These are phyloP conservation scores for Mesaphorura yosii DNA, from an alignment of 1,140 invertebrate species.

Conservation along the genomic window DNA sequence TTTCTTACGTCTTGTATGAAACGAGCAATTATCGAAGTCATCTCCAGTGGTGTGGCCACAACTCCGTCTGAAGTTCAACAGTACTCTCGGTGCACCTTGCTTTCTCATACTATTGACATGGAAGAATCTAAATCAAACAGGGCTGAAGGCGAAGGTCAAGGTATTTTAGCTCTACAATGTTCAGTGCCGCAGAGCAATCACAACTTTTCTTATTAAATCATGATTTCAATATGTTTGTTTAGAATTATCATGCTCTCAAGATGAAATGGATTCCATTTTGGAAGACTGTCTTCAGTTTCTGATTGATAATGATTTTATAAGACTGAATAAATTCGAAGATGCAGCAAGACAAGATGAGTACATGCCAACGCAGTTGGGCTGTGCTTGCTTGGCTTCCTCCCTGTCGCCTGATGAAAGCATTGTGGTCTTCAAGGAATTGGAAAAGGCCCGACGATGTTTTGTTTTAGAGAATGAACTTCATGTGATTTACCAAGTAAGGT, in stretches of 20 bases:
- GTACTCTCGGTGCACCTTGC: conserved; percentile 71
- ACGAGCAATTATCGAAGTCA: conserved; percentile 55
- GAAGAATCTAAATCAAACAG: no score
- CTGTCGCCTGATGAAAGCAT: conserved; percentile 84
- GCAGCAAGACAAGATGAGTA: conserved; percentile 41
- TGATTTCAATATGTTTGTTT: no score
- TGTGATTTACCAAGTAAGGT: conserved; percentile 71
- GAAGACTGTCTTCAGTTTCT: conserved; percentile 46
- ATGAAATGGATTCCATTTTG: conserved; percentile 31
- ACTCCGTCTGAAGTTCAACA: conserved; percentile 56
- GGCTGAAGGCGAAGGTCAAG: no score
- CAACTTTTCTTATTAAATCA: no score
- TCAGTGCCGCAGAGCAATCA: no score
- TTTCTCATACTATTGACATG: conserved; percentile 35
- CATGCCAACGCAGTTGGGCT: conserved; percentile 72
- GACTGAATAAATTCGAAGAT: conserved; percentile 19
- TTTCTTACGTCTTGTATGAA: conserved; percentile 45
- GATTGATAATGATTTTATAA: conserved; percentile 45
- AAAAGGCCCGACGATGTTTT: conserved; percentile 76
- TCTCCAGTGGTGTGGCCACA: conserved; percentile 72
- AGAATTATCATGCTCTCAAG: background rate
- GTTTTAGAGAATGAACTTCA: conserved; percentile 91
- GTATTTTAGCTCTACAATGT: no score
- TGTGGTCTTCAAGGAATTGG: conserved; percentile 75
- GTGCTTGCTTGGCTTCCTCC: conserved; percentile 82